Percentiles rank a stretch among this genome's conserved stretches.
Conservation (phyloP, 1,140 invertebrate genomes). For the Drosophila suzukii region DNA sequence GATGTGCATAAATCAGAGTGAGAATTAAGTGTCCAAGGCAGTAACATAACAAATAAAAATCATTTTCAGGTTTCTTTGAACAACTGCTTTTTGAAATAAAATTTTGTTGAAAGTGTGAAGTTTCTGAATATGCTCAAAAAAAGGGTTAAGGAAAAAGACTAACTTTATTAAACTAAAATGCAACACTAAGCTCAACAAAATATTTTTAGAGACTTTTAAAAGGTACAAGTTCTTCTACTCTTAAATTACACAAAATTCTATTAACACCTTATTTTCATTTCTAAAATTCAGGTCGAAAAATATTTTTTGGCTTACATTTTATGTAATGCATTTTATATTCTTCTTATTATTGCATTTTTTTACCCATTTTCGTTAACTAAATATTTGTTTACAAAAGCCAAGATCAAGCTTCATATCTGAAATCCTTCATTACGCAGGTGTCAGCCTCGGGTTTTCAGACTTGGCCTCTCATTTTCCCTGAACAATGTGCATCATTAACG, state of each 20-base stretch:
- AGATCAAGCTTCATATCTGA: constrained; percentile 7
- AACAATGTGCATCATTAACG: constrained; percentile 83
- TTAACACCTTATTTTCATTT: too few species aligned
- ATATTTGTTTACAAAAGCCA: background rate
- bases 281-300: too few species aligned
- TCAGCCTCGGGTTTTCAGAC: constrained; percentile 9
- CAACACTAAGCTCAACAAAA: too few species aligned
- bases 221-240: too few species aligned
- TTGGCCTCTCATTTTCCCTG: constrained; percentile 74
- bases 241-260: too few species aligned
- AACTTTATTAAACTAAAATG: background rate
- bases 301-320: background rate
- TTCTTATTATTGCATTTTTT: background rate
- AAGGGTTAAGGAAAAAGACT: background rate
- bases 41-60: background rate
- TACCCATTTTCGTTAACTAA: background rate
- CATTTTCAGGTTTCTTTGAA: background rate
- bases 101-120: background rate
- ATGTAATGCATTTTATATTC: background rate
- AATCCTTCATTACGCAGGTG: constrained; percentile 43
- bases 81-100: background rate
- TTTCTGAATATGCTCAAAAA: background rate
- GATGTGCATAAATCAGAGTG: constrained; percentile 44
- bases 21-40: constrained; percentile 35
- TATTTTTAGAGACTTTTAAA: too few species aligned